Percentiles rank a stretch among this genome's conserved stretches.
phyloP scores from a whole-genome alignment of 2,888 invertebrate species.

The Phrixothrix hirtus region DNA sequence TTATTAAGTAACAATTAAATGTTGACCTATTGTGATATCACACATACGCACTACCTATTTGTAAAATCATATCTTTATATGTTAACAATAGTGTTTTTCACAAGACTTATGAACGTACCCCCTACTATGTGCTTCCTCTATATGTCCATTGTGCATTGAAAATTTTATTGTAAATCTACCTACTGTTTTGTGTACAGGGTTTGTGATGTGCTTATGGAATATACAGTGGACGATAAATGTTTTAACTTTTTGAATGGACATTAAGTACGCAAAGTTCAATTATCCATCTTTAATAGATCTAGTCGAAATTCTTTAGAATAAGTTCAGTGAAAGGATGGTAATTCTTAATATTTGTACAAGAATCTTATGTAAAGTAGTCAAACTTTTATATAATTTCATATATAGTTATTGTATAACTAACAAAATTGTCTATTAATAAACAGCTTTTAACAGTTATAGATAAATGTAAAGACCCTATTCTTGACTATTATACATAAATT shows the following conservation, averaged over 20 bases:
- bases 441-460: no score
- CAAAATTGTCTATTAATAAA: no score
- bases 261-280: constrained; percentile 10
- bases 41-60: constrained; percentile 43
- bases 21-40: constrained; percentile 54
- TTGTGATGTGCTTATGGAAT: constrained; percentile 20
- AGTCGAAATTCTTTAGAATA: constrained; percentile 16
- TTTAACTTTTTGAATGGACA: no score
- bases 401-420: no score
- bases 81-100: constrained; percentile 26
- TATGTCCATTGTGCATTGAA: constrained; percentile 41
- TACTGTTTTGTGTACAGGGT: constrained; percentile 28
- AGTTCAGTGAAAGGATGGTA: no score
- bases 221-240: no score
- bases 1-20: constrained; percentile 31
- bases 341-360: no score
- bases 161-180: constrained; percentile 34
- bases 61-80: constrained; percentile 51
- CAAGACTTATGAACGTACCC: constrained; percentile 22
- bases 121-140: constrained; percentile 48
- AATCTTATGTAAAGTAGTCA: no score
- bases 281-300: constrained; percentile 14
- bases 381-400: no score
- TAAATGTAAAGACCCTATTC: no score
- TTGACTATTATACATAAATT: no score